Base-by-base conservation (phyloP, 1,140 invertebrate species). In the Penaeus japonicus region DNA sequence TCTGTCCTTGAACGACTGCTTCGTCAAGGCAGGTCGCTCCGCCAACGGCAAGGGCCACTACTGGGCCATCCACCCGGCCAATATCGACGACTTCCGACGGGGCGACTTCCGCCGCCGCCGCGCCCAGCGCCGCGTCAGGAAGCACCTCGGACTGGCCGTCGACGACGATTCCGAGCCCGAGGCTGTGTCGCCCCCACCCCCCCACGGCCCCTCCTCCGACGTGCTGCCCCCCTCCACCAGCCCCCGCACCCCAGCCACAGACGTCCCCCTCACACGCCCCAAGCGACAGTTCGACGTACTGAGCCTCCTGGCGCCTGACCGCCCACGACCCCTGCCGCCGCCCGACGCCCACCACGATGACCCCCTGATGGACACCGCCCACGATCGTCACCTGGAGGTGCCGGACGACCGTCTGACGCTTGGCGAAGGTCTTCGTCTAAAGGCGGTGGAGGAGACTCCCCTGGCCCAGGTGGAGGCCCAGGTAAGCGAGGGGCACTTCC, bases 1-100 rank as follows among this genome's bases (percentile, higher is more conserved):
- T 93, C 92, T 99, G 0, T 99, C 98, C 0, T 93, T 99, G 0
- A 99, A 99, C 93, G 98, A 99, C 92, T 99, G 99, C 91, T 99
- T 99, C 92, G 96, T 99, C 15, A 99, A 99, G 92, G 96, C 98
- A 0, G 98, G 98, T 3, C 94, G 97, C 47, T 97, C 96, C 85
- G 97, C 98, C 0, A 99, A 99, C 92, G 98, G 98, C 0, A 99
- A 99, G 92, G 98, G 97, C 0, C 98, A 99, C 92, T 99, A 98
- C 92, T 99, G 98, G 98, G 97, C 98, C 0, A 98, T 99, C 77
- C 98, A 99, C 93, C 98, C 98, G 0, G 98, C 98, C 0, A 99
- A 99, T 92, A 93, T 99, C 2, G 98, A 99, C n/a, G 98, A 99
- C 92, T 99, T 99, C 92, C 94, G 96, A 32, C 92, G 93, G 85